Evolutionary conservation across 2,113 vertebrate species (phyloP), one percentile per base, ranked within the genome.

Genomic region (Nothobranchius kuhntae): DNA sequence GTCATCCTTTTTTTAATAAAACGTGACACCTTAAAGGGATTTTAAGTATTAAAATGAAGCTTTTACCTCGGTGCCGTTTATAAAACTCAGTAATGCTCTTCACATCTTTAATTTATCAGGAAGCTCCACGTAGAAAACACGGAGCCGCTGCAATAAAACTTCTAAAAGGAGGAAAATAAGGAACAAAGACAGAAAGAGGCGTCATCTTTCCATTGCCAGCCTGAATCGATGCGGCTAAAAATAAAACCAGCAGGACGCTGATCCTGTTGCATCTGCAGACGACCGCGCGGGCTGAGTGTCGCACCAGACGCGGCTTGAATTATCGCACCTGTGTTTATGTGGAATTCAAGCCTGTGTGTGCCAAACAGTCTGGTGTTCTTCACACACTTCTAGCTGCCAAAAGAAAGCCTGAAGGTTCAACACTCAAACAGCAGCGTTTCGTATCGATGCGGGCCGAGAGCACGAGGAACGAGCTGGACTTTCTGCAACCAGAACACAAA

Each of bases 201-300:
- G 26, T 75, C 81, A 13, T 57, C 64, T 77, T 82, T 84, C 76
- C 70, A 80, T 84, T 70, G 77, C 63, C 53, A 66, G 44, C 53
- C 67, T 48, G 45, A 72, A 86, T 86, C 64, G 61, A 86, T 81
- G 9, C 6, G 44, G 53, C 67, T 84, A 79, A 82, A 84, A 84
- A 84, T 84, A 84, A 75, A 66, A 38, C 0, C 59, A 13, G 62
- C 65, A 74, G 69, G 71, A 78, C 65, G 63, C 52, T 53, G 80
- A 69, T 80, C 67, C 24, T 50, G n/a, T 17, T 50, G 67, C 77
- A 24, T 77, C 64, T 51, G 46, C 73, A 69, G 64, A 82, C 50
- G 64, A 75, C 67, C 53, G 54, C 62, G 9, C 73, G 8, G 70
- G 47, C 73, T 59, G 3, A 53, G 75, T 61, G 78, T 78, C 76